Percentiles rank a stretch among this genome's conserved stretches.
Conservation (phyloP, 1,140 invertebrate species). For the Phocides pigmalion region DNA sequence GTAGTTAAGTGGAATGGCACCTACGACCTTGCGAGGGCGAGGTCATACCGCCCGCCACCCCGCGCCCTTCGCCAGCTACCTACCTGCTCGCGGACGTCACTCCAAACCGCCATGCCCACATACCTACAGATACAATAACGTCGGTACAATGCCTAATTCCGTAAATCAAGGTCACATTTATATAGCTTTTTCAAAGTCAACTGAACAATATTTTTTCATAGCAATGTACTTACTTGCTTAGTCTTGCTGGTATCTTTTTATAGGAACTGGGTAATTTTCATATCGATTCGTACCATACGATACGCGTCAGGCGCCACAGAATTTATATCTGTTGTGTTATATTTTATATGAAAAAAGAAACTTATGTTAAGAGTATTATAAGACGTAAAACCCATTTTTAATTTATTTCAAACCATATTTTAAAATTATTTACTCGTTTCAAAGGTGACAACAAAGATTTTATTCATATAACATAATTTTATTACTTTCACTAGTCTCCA, state of each 20-base stretch:
- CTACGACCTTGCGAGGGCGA: slow-evolving; percentile 74
- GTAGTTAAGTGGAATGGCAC: slow-evolving; percentile 64
- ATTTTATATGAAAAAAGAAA: no score
- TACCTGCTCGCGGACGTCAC: no score
- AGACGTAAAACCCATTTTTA: no score
- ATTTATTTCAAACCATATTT: no score
- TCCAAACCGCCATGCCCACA: not conserved
- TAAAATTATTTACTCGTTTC: no score
- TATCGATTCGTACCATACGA: not conserved
- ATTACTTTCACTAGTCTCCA: no score
- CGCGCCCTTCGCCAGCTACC: slow-evolving; percentile 27
- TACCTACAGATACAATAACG: not conserved
- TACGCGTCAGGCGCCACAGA: not conserved
- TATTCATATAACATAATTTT: no score
- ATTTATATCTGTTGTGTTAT: not conserved
- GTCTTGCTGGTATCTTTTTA: not conserved
- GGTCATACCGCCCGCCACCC: slow-evolving; percentile 56
- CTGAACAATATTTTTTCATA: not conserved
- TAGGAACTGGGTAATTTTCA: no score
- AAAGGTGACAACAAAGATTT: no score
- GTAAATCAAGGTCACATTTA: not conserved
- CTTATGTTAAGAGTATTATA: no score
- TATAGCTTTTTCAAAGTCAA: not conserved
- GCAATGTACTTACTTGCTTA: not conserved
- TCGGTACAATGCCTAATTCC: not conserved